phyloP scores from a whole-genome alignment of 2,888 invertebrate species.

The Cryptocheilus praepositus region DNA sequence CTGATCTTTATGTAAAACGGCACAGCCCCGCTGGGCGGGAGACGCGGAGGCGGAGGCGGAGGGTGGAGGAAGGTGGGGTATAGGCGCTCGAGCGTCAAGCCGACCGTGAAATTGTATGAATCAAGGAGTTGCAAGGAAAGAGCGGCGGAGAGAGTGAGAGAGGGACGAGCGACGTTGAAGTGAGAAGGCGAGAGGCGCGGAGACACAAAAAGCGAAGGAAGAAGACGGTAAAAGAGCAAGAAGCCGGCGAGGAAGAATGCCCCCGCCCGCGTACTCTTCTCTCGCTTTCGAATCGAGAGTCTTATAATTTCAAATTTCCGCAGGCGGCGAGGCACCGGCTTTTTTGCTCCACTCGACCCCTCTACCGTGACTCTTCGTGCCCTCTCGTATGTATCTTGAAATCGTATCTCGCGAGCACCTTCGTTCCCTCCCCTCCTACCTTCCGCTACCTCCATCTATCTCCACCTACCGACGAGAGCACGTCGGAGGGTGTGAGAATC shows the following conservation, averaged over 20 bases:
- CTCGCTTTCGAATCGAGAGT: conserved; percentile 39
- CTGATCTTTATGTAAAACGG: conserved; percentile 75
- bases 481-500: conserved; percentile 19
- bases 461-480: not conserved
- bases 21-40: conserved; percentile 41
- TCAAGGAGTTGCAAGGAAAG: conserved; percentile 62
- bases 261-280: conserved; percentile 7
- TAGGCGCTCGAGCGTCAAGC: conserved; percentile 69
- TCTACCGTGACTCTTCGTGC: not conserved
- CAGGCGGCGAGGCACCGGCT: conserved; percentile 30
- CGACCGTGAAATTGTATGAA: conserved; percentile 75
- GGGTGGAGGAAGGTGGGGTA: conserved; percentile 13
- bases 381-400: conserved; percentile 18
- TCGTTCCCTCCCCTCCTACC: conserved; percentile 1
- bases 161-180: conserved; percentile 21
- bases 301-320: conserved; percentile 69
- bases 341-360: conserved; percentile 21
- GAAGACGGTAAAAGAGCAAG: conserved; percentile 43
- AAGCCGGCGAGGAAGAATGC: conserved; percentile 42
- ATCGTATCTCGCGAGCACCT: conserved; percentile 16
- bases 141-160: conserved; percentile 1
- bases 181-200: conserved; percentile 35
- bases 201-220: conserved; percentile 55
- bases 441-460: conserved; percentile 12
- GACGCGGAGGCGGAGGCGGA: conserved; percentile 13